These are phyloP conservation scores for Vulpes vulpes DNA, from an alignment of 2,113 vertebrate species.

Conservation along the genomic window DNA sequence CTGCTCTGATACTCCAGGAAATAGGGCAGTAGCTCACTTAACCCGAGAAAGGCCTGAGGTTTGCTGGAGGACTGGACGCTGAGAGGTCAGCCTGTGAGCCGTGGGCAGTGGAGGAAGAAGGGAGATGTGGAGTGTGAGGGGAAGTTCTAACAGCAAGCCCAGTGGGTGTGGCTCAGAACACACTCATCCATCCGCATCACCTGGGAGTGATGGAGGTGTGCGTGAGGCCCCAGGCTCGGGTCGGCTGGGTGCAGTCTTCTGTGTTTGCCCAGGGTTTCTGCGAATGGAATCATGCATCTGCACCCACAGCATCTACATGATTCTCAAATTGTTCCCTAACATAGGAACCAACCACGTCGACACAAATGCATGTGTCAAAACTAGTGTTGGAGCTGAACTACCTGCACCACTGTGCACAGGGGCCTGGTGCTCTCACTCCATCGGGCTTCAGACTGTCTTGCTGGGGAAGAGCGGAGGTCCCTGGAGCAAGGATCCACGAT, in stretches of 20 bases:
- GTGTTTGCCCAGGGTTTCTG: not conserved
- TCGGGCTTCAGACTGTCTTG: accelerated
- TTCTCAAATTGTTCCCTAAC: not conserved
- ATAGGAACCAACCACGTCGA: not conserved
- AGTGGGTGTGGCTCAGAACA: not conserved
- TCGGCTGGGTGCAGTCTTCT: not conserved
- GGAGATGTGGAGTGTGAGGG: not conserved
- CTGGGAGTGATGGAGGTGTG: no score
- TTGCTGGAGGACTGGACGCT: accelerated
- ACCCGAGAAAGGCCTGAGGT: no score
- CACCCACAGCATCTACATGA: not conserved
- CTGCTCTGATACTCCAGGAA: accelerated
- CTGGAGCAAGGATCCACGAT: accelerated
- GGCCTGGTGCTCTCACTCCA: no score
- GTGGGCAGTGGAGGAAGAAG: no score
- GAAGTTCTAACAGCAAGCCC: not conserved
- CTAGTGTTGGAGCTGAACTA: accelerated
- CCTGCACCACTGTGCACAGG: accelerated
- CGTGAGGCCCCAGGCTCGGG: accelerated
- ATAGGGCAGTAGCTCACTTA: accelerated
- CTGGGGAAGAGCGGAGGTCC: accelerated
- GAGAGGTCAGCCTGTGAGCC: not conserved
- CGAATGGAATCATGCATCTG: not conserved
- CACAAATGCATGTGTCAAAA: not conserved
- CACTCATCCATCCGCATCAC: accelerated